phyloP scores from a whole-genome alignment of 2,113 vertebrate species.

The Trogon surrucura region DNA sequence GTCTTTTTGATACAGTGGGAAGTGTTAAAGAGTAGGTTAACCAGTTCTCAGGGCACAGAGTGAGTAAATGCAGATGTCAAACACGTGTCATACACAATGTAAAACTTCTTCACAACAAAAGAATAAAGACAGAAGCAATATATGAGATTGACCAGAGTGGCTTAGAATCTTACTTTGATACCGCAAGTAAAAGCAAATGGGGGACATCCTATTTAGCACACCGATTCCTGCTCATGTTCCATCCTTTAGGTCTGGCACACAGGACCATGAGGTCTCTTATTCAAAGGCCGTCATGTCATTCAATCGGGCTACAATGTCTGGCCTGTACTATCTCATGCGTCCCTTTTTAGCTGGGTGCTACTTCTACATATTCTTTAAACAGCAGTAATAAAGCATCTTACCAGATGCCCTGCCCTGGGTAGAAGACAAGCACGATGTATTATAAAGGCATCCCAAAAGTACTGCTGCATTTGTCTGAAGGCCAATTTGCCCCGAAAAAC shows the following conservation, averaged over 20 bases:
- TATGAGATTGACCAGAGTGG: not conserved
- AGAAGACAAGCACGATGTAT: conserved; percentile 86
- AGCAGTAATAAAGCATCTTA: conserved; percentile 59
- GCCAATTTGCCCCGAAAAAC: conserved; percentile 89
- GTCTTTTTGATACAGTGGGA: not conserved
- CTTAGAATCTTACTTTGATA: not conserved
- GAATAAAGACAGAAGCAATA: not conserved
- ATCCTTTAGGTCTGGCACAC: not conserved
- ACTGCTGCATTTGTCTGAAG: conserved; percentile 92
- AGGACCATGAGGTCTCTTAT: not conserved
- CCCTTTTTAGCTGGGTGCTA: not conserved
- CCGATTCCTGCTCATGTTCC: not conserved
- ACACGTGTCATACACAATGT: not conserved
- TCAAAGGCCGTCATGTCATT: not conserved
- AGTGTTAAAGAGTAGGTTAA: not conserved
- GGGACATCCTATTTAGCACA: not conserved
- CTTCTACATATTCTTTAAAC: not conserved
- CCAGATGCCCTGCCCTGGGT: conserved; percentile 87
- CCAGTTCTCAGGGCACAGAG: not conserved
- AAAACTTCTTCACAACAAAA: not conserved
- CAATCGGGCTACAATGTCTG: not conserved
- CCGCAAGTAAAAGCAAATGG: not conserved
- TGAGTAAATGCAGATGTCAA: not conserved
- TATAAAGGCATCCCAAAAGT: conserved; percentile 88
- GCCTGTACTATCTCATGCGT: not conserved